Evolutionary conservation across 1,140 invertebrate genomes (phyloP), one percentile per base, ranked within the genome.

Genomic region (Augochlora pura): DNA sequence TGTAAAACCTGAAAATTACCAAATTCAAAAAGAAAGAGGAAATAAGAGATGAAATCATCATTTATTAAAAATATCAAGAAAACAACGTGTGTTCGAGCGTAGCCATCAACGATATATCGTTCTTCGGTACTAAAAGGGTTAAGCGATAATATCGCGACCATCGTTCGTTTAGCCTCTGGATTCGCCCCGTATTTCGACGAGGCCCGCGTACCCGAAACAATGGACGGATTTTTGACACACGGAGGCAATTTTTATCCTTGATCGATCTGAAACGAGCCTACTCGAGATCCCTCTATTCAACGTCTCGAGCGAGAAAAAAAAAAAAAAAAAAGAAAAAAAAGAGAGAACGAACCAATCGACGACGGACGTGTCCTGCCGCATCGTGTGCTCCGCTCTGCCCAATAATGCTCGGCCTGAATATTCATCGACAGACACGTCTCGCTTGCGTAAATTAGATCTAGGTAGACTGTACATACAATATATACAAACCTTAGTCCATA

Each of bases 401-500:
- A 57, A 60, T 64, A 59, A 78, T 39, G 23, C 52, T 54, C 32
- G 46, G 59, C 68, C 32, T 72, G 76, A 78, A 72, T 72, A 72
- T 72, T 78, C 76, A 78, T 72, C 69, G 62, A 32, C 62, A 69
- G 39, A 65, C 62, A 78, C 46, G 64, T 72, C 68, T 69, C 76
- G 62, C 69, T 78, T 78, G 76, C 42, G 25, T 72, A 72, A 78
- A 78, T 72, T 78, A 78, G 76, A 78, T 57, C 42, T 65, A 57
- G 38, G 27, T 78, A 78, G 76, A 78, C 38, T 46, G 71, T 72
- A 65, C 25, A 5, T 39, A 60, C 46, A 42, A 46, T 32, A 77
- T 21, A n/a, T n/a, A n/a, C n/a, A n/a, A 32, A 70, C 21, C 42
- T 16, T 71, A 65, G 62, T 65, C 54, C 54, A 21, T 71, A 77